Percentiles rank a stretch among this genome's conserved stretches.
Evolutionary conservation across 2,797 vertebrate genomes (phyloP).

Genomic region (Coregonus sp.): DNA sequence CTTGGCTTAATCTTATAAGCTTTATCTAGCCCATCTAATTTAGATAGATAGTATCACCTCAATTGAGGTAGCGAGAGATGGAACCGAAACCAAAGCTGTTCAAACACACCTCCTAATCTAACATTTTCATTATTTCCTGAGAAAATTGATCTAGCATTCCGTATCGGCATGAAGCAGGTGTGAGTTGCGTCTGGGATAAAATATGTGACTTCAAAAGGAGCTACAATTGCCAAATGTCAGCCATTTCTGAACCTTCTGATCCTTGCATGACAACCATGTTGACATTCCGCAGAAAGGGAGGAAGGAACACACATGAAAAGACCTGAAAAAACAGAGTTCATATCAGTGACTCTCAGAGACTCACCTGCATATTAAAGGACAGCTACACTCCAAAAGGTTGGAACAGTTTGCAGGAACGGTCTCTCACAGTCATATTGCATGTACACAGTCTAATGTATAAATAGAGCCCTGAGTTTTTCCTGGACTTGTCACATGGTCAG

Average conservation of each 20-base stretch:
- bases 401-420: not conserved
- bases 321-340: not conserved
- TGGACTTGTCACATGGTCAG: not conserved
- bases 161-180: not conserved
- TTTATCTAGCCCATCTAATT: conserved; percentile 52
- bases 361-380: not conserved
- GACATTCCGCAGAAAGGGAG: not conserved
- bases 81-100: too few species aligned
- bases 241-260: conserved; percentile 27
- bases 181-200: not conserved
- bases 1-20: conserved; percentile 50
- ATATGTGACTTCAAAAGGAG: not conserved
- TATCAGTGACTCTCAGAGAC: too few species aligned
- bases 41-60: conserved; percentile 39
- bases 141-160: not conserved
- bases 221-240: conserved; percentile 50
- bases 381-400: not conserved
- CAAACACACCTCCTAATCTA: too few species aligned
- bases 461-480: not conserved
- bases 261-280: not conserved
- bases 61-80: too few species aligned
- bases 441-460: not conserved
- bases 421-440: not conserved
- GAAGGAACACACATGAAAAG: not conserved
- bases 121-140: not conserved